Base-by-base conservation (phyloP, 1,140 invertebrate species). In the Apis florea region DNA sequence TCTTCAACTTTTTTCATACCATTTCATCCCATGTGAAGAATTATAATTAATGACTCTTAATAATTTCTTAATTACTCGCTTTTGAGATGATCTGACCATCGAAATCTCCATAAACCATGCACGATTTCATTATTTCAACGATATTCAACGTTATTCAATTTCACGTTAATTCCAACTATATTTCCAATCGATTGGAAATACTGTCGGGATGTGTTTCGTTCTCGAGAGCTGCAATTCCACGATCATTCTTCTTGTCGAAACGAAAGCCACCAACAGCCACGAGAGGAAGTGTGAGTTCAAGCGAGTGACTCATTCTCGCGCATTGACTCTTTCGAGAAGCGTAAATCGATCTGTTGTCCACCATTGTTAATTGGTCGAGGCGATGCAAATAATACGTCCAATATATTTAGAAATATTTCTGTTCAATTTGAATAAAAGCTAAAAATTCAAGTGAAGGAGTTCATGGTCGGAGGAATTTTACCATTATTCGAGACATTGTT, bases 281-380 rank as follows among this genome's bases (percentile, higher is more conserved):
- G 26, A 47, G 58, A 74, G 72, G 72, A 63, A 74, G 72, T 63
- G 59, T 31, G 72, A 74, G 47, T 64, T 64, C 12, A 31, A 21
- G 15, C 4, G 21, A 19, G 47, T 75, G 73, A 75, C 24, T 75
- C 73, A 75, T 63, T 1, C 47, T 21, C 59, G 15, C 6, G 47
- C 47, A 53, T 2, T 13, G n/a, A 15, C 2, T 31, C 19, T 9
- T 64, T 61, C n/a, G 4, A 59, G 11, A 8, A 74, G 2, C 19
- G 10, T 1, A 4, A 8, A 19, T 51, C 21, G 51, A 64, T 75
- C 13, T 51, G n/a, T 63, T 49, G 15, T 59, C 21, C 13, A 15
- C 2, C 15, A 21, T 11, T 24, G 19, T 73, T 17, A 75, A 31
- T 64, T 64, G 19, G 4, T 74, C 4, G 6, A 59, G 26, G 6